Evolutionary conservation across 2,888 invertebrate species (phyloP).

Genomic region (Lamellibrachia columna): DNA sequence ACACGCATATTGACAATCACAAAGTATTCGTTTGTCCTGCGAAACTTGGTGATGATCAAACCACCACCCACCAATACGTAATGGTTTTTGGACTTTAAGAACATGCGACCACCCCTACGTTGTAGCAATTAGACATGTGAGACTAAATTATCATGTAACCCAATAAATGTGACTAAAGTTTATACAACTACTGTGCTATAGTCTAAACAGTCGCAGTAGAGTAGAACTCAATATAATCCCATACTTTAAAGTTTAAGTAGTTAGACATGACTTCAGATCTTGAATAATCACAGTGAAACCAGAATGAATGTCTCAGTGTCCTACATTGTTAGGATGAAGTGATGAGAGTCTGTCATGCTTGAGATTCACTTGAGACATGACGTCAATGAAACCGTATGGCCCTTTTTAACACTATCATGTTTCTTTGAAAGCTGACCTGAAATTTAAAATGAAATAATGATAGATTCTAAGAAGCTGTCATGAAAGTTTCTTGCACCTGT

Average conservation of each 20-base stretch:
- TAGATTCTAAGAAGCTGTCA: neutral
- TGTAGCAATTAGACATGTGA: neutral
- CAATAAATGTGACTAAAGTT: neutral
- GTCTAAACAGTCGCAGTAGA: no score
- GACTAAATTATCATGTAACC: neutral
- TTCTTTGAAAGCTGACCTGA: neutral
- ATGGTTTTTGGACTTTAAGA: no score
- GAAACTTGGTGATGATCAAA: no score
- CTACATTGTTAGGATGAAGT: neutral
- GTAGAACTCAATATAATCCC: no score
- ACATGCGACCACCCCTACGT: neutral
- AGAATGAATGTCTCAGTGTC: neutral
- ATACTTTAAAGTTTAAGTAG: no score
- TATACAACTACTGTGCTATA: no score
- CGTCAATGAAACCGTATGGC: neutral
- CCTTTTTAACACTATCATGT: neutral
- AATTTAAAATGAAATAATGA: neutral
- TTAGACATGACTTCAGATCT: no score
- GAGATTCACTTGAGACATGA: neutral
- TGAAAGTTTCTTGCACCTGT: neutral
- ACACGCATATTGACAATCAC: no score
- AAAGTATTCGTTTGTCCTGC: no score
- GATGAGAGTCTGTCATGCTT: neutral
- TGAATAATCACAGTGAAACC: neutral
- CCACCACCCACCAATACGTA: no score